These are phyloP conservation scores for Chrysotoxum bicinctum DNA, from an alignment of 2,888 invertebrate genomes.

Conservation along the genomic window DNA sequence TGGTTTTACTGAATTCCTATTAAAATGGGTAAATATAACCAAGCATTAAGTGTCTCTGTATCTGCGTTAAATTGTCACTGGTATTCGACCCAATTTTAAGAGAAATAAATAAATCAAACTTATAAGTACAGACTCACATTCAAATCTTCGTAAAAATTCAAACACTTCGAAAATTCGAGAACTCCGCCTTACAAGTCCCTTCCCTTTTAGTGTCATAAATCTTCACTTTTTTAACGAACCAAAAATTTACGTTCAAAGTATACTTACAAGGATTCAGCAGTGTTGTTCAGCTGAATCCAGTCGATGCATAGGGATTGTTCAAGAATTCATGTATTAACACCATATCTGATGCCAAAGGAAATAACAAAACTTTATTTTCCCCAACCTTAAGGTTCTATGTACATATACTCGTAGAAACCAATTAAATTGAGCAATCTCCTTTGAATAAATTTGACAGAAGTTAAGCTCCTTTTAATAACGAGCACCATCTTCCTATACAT, in stretches of 20 bases:
- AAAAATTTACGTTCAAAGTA: background rate
- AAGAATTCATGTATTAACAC: background rate
- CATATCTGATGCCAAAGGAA: background rate
- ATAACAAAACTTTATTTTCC: background rate
- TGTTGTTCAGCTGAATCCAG: background rate
- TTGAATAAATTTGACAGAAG: conserved; percentile 24
- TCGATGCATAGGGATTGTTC: background rate
- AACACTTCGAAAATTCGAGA: no score
- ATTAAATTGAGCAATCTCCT: conserved; percentile 33
- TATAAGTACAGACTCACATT: no score
- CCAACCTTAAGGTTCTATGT: background rate
- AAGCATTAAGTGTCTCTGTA: no score
- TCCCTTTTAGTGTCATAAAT: background rate
- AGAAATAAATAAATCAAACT: no score
- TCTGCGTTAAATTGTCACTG: no score
- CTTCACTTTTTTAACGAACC: background rate
- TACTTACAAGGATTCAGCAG: background rate
- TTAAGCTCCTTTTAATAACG: conserved; percentile 4
- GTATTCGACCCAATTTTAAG: no score
- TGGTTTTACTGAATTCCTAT: no score
- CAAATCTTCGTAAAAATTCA: no score
- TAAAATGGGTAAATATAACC: no score
- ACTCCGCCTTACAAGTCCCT: no score
- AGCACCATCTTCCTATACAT: background rate
- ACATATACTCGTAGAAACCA: no score